Conservation (phyloP, 2,888 invertebrate genomes). For the Troglohyphantes excavatus region DNA sequence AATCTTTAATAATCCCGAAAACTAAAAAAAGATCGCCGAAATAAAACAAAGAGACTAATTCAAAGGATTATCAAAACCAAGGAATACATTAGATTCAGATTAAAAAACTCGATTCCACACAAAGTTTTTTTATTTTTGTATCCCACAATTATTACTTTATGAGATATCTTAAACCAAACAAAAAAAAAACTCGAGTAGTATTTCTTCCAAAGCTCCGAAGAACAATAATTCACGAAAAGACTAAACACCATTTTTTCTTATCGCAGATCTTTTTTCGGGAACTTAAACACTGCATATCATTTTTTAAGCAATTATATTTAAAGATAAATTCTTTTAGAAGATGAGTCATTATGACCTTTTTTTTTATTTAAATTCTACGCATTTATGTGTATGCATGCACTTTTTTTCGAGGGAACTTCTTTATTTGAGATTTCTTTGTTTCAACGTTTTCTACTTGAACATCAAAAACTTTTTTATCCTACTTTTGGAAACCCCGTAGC, state of each 20-base stretch:
- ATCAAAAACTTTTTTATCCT: background rate
- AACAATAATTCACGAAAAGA: background rate
- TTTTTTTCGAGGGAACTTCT: background rate
- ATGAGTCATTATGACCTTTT: background rate
- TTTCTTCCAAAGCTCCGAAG: background rate
- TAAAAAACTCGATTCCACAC: background rate
- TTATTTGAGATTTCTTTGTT: conserved; percentile 5
- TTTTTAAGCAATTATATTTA: background rate
- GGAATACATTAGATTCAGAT: background rate
- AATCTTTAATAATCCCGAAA: too few relatives aligned
- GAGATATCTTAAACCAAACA: background rate
- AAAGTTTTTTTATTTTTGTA: background rate
- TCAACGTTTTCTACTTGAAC: background rate
- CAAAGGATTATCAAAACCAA: background rate
- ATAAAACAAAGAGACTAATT: background rate
- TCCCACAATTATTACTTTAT: background rate
- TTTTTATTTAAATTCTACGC: background rate
- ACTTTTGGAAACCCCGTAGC: background rate
- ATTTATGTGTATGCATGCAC: background rate
- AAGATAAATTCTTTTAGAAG: background rate
- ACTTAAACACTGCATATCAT: conserved; percentile 1
- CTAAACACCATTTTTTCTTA: background rate
- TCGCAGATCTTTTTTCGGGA: background rate
- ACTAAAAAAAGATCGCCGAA: too few relatives aligned
- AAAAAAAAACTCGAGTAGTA: background rate